Percentiles rank a stretch among this genome's conserved stretches.
These are phyloP conservation scores for Leptopilina clavipes DNA, from an alignment of 1,140 invertebrate species.

Conservation along the genomic window DNA sequence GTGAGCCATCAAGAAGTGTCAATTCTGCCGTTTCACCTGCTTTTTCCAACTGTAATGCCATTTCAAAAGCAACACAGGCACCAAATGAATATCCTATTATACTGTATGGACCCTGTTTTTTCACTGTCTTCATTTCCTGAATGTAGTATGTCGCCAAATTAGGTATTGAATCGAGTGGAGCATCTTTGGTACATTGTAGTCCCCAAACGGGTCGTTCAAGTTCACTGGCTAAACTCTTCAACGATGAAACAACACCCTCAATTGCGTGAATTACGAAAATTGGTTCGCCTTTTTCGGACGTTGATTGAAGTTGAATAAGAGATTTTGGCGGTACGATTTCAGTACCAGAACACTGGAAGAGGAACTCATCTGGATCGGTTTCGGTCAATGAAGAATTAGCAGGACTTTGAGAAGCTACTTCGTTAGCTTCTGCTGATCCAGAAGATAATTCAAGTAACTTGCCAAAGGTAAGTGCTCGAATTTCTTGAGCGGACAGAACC, in stretches of 20 bases:
- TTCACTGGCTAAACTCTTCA: constrained; percentile 82
- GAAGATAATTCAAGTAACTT: constrained; percentile 82
- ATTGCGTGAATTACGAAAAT: constrained; percentile 93
- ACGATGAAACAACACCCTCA: constrained; percentile 86
- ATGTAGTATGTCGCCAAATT: constrained; percentile 88
- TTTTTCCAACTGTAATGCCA: constrained; percentile 88
- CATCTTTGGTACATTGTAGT: constrained; percentile 88
- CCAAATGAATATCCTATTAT: constrained; percentile 97
- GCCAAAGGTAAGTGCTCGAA: constrained; percentile 86
- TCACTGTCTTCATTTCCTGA: constrained; percentile 84
- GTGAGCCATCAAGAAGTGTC: constrained; percentile 94
- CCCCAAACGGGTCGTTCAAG: constrained; percentile 89
- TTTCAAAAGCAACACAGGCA: constrained; percentile 93
- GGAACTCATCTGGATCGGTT: constrained; percentile 46
- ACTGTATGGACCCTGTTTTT: constrained; percentile 88
- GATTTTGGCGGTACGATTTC: constrained; percentile 80
- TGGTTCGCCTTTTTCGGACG: constrained; percentile 71
- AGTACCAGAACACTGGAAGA: constrained; percentile 61
- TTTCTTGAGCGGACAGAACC: constrained; percentile 91
- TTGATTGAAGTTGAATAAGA: constrained; percentile 78
- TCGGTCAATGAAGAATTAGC: constrained; percentile 38
- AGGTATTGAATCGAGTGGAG: constrained; percentile 83
- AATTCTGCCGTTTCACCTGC: constrained; percentile 79
- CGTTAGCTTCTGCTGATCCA: constrained; percentile 49
- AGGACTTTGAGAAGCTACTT: constrained; percentile 4